A percentile compares a stretch with the other conserved stretches of the same genome.
These are phyloP conservation scores for Butorides virescens DNA, from an alignment of 2,113 vertebrate species.

Conservation along the genomic window DNA sequence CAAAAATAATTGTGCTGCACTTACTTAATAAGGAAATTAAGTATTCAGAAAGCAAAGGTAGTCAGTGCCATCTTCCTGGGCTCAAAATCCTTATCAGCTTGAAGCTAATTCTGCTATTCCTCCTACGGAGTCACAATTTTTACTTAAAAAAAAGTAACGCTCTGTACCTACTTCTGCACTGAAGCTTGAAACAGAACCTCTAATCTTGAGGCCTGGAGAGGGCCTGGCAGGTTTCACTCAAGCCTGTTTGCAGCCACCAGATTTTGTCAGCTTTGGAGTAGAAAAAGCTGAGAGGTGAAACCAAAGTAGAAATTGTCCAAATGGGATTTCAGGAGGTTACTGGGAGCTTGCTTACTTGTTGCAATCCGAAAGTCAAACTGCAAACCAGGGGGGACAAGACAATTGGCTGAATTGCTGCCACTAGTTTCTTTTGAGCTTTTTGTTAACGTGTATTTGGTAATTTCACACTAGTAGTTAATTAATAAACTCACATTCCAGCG, in stretches of 20 bases:
- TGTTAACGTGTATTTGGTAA: background rate
- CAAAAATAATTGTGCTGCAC: background rate
- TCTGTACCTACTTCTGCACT: background rate
- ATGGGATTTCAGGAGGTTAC: background rate
- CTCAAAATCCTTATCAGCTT: background rate
- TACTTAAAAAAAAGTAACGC: background rate
- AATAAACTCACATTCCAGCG: background rate
- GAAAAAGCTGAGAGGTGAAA: background rate
- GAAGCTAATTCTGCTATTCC: slow-evolving; percentile 21
- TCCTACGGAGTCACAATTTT: background rate
- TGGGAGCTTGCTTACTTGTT: background rate
- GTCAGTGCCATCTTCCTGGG: background rate
- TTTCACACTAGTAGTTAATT: background rate
- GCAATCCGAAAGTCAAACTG: background rate
- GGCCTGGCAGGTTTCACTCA: background rate
- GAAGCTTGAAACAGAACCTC: background rate
- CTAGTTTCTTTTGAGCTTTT: background rate
- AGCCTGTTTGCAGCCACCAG: background rate
- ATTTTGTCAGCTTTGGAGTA: background rate
- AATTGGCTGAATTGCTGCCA: background rate
- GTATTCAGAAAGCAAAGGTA: slow-evolving; percentile 29
- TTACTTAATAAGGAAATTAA: slow-evolving; percentile 7
- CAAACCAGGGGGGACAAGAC: background rate
- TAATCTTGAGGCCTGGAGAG: background rate
- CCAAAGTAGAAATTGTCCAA: background rate